Evolutionary conservation across 2,113 vertebrate species (phyloP), one percentile per base, ranked within the genome.

Genomic region (Amphiprion percula): DNA sequence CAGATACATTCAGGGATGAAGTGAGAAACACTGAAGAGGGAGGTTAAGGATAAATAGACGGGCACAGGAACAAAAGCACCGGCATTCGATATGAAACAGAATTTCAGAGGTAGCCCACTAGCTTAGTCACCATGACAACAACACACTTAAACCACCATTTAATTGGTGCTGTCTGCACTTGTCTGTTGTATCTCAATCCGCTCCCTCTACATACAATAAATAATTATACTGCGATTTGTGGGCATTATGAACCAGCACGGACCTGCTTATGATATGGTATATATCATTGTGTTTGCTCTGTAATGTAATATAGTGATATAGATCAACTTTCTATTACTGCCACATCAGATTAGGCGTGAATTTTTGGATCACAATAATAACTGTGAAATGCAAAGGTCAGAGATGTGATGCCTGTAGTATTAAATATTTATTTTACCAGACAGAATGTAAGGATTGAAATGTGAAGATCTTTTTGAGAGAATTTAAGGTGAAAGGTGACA

Each of bases 61-160:
- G 63, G 60, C 68, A 55, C 68, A 61, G 69, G 59, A 83, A 90
- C 84, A 90, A 88, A 92, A 89, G 84, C 79, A 56, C 78, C 53
- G 37, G 78, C 86, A 47, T 90, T 91, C 77, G 71, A 87, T 86
- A 86, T 83, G 67, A 90, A 91, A 90, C 74, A 70, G 74, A 90
- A 92, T 92, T 93, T 91, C 88, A 87, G 88, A 90, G 90, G 86
- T 92, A 72, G 80, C 63, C 80, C 65, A 68, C 74, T 82, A 80
- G 85, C 70, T 91, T 87, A 67, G 93, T 95, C 88, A 37, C 93
- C 88, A 94, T 94, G 91, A 94, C 91, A 93, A 95, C 93, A 84
- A 82, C 89, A 91, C 89, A 88, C 90, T 92, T 83, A 88, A 92
- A 90, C 88, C 83, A 90, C 82, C 82, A 72, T 90, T 91, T 93